Conservation (phyloP, 2,797 vertebrate species). For the Chaetophractus vellerosus region DNA sequence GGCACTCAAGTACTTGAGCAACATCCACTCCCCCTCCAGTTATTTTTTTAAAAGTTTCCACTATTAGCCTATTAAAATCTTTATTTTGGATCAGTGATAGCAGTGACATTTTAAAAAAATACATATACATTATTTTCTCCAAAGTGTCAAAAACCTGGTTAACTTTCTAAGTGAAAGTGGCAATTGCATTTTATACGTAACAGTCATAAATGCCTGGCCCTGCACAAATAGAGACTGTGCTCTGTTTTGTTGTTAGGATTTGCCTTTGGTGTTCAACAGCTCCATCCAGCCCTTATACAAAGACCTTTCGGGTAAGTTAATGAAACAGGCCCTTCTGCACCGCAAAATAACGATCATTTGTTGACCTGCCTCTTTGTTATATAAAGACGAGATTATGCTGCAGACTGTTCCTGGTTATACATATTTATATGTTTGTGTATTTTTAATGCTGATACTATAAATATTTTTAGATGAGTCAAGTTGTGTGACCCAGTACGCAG, state of each 20-base stretch:
- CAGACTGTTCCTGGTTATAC: slow-evolving; percentile 81
- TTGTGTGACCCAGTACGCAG: slow-evolving; percentile 88
- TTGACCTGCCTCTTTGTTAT: slow-evolving; percentile 84
- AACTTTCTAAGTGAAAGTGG: slow-evolving; percentile 60
- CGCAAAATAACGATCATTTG: slow-evolving; percentile 51
- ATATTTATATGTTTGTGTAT: slow-evolving; percentile 75
- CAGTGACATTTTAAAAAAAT: neutral
- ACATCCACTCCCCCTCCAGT: too few relatives aligned
- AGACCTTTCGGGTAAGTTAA: slow-evolving; percentile 99
- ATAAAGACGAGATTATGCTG: slow-evolving; percentile 79
- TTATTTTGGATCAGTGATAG: neutral
- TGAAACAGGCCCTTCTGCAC: slow-evolving; percentile 68
- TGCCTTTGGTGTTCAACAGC: slow-evolving; percentile 98
- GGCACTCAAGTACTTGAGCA: too few relatives aligned
- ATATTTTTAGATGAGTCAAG: slow-evolving; percentile 90
- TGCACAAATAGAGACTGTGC: slow-evolving; percentile 81
- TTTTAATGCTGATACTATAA: slow-evolving; percentile 87
- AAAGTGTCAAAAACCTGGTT: neutral
- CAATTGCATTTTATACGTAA: neutral
- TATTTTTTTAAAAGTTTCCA: slow-evolving; percentile 39
- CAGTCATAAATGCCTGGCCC: slow-evolving; percentile 49
- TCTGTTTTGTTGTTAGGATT: slow-evolving; percentile 94
- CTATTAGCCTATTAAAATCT: slow-evolving; percentile 5
- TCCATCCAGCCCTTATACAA: slow-evolving; percentile 99
- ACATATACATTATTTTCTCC: neutral